A percentile compares a stretch with the other conserved stretches of the same genome.
phyloP scores from a whole-genome alignment of 1,140 invertebrate species.

The Phortica variegata region DNA sequence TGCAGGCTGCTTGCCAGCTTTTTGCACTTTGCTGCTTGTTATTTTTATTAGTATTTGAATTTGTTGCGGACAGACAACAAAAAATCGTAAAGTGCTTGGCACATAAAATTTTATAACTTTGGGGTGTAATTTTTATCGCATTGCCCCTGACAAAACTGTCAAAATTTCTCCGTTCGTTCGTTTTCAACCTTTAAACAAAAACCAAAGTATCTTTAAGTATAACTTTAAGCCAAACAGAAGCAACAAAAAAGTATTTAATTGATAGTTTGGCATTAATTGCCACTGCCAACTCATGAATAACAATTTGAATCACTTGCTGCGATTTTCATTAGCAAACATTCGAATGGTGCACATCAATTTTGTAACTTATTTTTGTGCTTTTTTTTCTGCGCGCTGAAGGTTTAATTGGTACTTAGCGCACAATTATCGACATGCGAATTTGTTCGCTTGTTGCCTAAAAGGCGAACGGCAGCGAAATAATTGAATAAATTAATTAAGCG shows the following conservation, averaged over 20 bases:
- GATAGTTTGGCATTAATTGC: slow-evolving; percentile 11
- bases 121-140: slow-evolving; percentile 51
- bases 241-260: slow-evolving; percentile 18
- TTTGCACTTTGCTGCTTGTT: too few species aligned
- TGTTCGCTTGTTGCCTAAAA: too few species aligned
- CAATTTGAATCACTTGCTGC: slow-evolving; percentile 50
- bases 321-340: slow-evolving; percentile 39
- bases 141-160: slow-evolving; percentile 11
- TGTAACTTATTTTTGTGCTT: too few species aligned
- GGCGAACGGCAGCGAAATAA: too few species aligned
- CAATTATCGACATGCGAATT: too few species aligned
- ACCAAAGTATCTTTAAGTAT: slow-evolving; percentile 43
- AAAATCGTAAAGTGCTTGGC: slow-evolving; percentile 53
- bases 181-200: slow-evolving; percentile 27
- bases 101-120: slow-evolving; percentile 54
- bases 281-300: slow-evolving; percentile 19
- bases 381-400: too few species aligned
- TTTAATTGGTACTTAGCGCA: too few species aligned
- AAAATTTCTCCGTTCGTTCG: slow-evolving; percentile 13
- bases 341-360: too few species aligned
- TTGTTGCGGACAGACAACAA: slow-evolving; percentile 15
- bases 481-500: too few species aligned
- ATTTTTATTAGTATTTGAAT: too few species aligned
- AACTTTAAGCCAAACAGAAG: background rate
- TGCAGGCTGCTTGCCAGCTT: background rate